Conservation (phyloP, 1,140 invertebrate genomes). For the Drosophila ambigua region DNA sequence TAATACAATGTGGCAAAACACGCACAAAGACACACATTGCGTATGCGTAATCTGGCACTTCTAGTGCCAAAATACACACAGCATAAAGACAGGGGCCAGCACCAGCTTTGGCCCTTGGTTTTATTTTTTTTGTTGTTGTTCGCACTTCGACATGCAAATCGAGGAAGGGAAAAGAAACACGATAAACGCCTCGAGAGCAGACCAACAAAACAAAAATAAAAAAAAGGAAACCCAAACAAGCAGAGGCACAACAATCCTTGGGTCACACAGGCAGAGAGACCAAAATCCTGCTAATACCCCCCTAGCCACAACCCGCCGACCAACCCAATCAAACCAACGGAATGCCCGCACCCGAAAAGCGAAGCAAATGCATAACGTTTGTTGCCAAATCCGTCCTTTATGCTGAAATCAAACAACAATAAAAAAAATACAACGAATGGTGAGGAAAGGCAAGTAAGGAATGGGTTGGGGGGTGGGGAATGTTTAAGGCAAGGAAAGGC, state of each 20-base stretch:
- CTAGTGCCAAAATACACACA: conserved; percentile 29
- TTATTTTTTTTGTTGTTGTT: conserved; percentile 31
- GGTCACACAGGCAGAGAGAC: conserved; percentile 14
- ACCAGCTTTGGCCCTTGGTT: conserved; percentile 42
- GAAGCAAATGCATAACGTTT: conserved; percentile 69
- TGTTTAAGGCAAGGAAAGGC: conserved; percentile 5
- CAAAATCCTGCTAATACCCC: conserved; percentile 73
- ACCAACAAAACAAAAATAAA: neutral
- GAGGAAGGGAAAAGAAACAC: conserved; percentile 47
- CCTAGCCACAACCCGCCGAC: neutral
- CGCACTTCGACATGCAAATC: conserved; percentile 71
- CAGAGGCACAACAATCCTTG: conserved; percentile 21
- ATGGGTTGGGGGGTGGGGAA: too few relatives aligned
- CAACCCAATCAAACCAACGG: neutral
- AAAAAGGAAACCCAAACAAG: conserved; percentile 5
- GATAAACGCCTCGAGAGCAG: conserved; percentile 63
- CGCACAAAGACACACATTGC: conserved; percentile 55
- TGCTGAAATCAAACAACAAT: conserved; percentile 77
- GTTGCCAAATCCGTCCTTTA: conserved; percentile 71
- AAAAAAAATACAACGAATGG: conserved; percentile 51
- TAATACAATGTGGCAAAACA: conserved; percentile 54
- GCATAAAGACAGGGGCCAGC: conserved; percentile 28
- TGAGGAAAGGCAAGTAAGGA: neutral
- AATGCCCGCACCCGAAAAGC: conserved; percentile 8
- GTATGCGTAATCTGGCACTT: conserved; percentile 77